Conservation (phyloP, 2,113 vertebrate species). For the Microcebus griseorufus region DNA sequence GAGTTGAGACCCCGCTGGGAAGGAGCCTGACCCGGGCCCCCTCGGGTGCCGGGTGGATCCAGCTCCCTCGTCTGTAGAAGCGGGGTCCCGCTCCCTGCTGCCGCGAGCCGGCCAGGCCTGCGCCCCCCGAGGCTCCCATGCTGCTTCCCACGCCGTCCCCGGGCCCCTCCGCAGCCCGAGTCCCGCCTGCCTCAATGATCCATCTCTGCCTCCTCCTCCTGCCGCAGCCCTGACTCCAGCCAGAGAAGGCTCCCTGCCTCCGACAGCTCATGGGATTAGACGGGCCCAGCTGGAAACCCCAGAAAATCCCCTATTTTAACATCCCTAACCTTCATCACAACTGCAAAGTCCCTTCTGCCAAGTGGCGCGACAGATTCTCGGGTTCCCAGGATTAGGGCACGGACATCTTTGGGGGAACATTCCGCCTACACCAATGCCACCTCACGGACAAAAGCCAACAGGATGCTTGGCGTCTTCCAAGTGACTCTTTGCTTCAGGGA, state of each 20-base stretch:
- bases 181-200: neutral
- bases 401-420: neutral
- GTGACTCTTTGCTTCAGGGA: neutral
- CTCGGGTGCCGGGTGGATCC: neutral
- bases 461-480: neutral
- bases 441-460: neutral
- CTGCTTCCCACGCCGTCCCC: neutral
- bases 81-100: neutral
- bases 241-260: neutral
- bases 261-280: neutral
- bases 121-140: fast-evolving
- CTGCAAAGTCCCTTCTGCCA: neutral
- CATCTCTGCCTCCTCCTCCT: neutral
- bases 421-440: neutral
- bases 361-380: fast-evolving
- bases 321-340: neutral
- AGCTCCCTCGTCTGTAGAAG: neutral
- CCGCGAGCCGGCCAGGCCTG: neutral
- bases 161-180: neutral
- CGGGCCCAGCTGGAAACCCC: neutral
- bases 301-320: neutral
- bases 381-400: fast-evolving
- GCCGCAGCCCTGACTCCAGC: neutral
- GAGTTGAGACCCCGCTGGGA: fast-evolving
- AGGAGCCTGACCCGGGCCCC: neutral